A percentile compares a stretch with the other conserved stretches of the same genome.
phyloP scores from a whole-genome alignment of 2,113 vertebrate genomes.

The Passer montanus region DNA sequence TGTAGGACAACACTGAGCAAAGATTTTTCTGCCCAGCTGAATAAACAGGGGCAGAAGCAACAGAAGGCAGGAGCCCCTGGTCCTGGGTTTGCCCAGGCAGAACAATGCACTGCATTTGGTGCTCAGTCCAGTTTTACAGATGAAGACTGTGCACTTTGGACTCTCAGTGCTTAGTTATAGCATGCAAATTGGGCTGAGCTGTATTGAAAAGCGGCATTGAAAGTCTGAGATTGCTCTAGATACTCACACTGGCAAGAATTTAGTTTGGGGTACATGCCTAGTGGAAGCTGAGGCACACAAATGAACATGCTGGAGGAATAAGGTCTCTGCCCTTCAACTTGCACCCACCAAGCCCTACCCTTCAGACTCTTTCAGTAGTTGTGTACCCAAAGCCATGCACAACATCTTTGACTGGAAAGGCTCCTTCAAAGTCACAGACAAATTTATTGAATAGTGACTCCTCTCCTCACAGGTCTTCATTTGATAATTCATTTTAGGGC shows the following conservation, averaged over 20 bases:
- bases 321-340: neutral
- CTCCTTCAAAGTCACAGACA: neutral
- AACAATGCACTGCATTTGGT: neutral
- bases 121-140: neutral
- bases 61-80: neutral
- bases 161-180: neutral
- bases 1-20: rapidly evolving
- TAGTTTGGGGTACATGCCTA: rapidly evolving
- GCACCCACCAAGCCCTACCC: neutral
- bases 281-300: neutral
- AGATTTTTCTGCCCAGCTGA: neutral
- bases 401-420: neutral
- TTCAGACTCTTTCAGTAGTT: neutral
- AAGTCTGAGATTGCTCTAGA: neutral
- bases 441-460: neutral
- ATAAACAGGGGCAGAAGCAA: neutral
- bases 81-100: neutral
- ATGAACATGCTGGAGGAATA: neutral
- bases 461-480: neutral
- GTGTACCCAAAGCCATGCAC: neutral
- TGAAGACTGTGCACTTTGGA: rapidly evolving
- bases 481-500: neutral
- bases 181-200: neutral
- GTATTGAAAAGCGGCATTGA: neutral
- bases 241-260: neutral